phyloP scores from a whole-genome alignment of 2,797 vertebrate species.

The Buphagus erythrorhynchus region DNA sequence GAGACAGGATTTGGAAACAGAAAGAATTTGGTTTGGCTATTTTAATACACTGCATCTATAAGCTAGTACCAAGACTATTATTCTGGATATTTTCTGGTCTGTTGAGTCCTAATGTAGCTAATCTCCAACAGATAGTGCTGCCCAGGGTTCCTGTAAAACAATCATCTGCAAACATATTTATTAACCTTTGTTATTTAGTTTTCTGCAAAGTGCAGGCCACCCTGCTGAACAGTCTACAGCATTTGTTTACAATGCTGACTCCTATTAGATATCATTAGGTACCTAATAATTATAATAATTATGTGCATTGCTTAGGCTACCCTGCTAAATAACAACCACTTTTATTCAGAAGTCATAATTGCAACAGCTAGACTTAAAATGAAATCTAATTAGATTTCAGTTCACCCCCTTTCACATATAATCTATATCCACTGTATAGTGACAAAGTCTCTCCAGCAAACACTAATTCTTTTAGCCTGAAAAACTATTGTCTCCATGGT shows the following conservation, averaged over 20 bases:
- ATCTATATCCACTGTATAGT: conserved; percentile 24
- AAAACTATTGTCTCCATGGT: neutral
- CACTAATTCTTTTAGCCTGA: conserved; percentile 1
- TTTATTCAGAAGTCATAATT: conserved; percentile 85
- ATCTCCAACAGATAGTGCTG: conserved; percentile 64
- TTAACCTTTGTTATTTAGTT: conserved; percentile 66
- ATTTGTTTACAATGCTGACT: conserved; percentile 73
- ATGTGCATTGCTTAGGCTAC: conserved; percentile 79
- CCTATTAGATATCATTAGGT: conserved; percentile 83
- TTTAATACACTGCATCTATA: conserved; percentile 21
- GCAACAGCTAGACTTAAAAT: conserved; percentile 78
- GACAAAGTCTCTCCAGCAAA: conserved; percentile 32
- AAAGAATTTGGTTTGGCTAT: neutral
- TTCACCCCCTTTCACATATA: conserved; percentile 12
- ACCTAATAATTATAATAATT: conserved; percentile 86
- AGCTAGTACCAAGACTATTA: conserved; percentile 30
- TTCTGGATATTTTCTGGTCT: conserved; percentile 67
- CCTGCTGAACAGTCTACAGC: conserved; percentile 69
- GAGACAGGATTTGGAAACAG: neutral
- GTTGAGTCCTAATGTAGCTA: conserved; percentile 48
- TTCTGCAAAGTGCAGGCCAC: conserved; percentile 71
- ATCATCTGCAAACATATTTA: conserved; percentile 60
- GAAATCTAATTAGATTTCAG: conserved; percentile 82
- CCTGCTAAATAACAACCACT: conserved; percentile 81
- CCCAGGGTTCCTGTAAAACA: conserved; percentile 59